Conservation (phyloP, 1,140 invertebrate species). For the Camponotus pennsylvanicus region DNA sequence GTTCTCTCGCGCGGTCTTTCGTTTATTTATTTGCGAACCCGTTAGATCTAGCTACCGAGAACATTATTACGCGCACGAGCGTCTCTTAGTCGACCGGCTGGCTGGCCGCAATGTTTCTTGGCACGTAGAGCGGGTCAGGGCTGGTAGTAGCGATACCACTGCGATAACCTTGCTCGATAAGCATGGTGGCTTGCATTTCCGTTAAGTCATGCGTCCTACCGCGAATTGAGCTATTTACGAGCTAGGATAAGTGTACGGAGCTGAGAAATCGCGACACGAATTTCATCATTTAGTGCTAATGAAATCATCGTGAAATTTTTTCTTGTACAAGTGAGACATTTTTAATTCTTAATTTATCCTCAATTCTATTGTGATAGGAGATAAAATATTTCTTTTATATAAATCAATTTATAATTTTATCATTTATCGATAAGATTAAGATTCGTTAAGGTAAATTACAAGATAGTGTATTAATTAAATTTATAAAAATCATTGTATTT, state of each 20-base stretch:
- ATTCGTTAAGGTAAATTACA: background rate
- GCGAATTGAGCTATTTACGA: slow-evolving; percentile 49
- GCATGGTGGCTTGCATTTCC: slow-evolving; percentile 52
- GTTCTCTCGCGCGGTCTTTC: background rate
- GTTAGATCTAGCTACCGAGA: slow-evolving; percentile 59
- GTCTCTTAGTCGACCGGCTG: slow-evolving; percentile 21
- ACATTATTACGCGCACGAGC: slow-evolving; percentile 56
- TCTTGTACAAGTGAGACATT: background rate
- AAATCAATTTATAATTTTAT: background rate
- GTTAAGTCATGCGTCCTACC: slow-evolving; percentile 55
- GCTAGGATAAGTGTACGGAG: slow-evolving; percentile 15
- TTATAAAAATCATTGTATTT: background rate
- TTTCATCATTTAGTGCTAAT: background rate
- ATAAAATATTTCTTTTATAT: background rate
- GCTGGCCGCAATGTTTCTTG: slow-evolving; percentile 56
- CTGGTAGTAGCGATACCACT: slow-evolving; percentile 41
- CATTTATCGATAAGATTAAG: no score
- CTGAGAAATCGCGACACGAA: background rate
- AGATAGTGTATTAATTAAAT: background rate
- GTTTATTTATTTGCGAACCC: slow-evolving; percentile 57
- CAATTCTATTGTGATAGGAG: background rate
- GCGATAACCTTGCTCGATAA: slow-evolving; percentile 64
- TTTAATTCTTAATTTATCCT: background rate
- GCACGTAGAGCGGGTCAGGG: slow-evolving; percentile 63
- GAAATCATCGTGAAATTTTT: background rate